Evolutionary conservation across 2,888 invertebrate genomes (phyloP), one percentile per base, ranked within the genome.

Genomic region (Copidosoma aretas): DNA sequence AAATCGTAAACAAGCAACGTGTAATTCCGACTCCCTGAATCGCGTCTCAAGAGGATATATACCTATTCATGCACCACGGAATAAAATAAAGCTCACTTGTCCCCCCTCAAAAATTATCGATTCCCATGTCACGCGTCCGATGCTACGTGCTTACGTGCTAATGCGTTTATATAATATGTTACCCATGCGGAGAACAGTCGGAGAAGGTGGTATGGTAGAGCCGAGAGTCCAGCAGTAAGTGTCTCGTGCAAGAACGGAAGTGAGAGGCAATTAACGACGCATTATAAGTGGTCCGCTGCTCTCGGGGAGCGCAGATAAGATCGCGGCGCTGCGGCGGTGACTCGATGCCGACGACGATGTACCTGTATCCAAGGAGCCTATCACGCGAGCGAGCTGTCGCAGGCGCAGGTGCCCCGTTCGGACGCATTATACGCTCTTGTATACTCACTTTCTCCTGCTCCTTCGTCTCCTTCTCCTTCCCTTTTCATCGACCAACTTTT

Each of bases 231-330:
- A 32, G 32, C 32, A 32, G 8, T 3, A 8, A 32, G 32, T 5
- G 32, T 32, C 32, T 3, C 43, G 49, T 32, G 24, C 53, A 59
- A 60, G 72, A 75, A 79, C 82, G 83, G 84, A 84, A 84, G 82
- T 81, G 77, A 78, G 81, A 81, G n/a, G 82, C 84, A 83, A 84
- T 83, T 83, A 84, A 83, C 83, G 83, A 83, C 8, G 32, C 12
- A 46, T n/a, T 82, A 80, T 83, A 84, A 84, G 83, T 83, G 83
- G 82, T 83, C 43, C 43, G 43, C 12, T 46, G 14, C 43, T 46
- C 15, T 17, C 70, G 66, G 64, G 75, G 68, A 67, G 74, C 70
- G 52, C 71, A 78, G 83, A 83, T 83, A 82, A 74, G 70, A 83
- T 83, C 83, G 77, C 32, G 32, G 8, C 32, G n/a, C n/a, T n/a